A percentile compares a stretch with the other conserved stretches of the same genome.
These are phyloP conservation scores for Solen grandis DNA, from an alignment of 1,140 invertebrate genomes.

Conservation along the genomic window DNA sequence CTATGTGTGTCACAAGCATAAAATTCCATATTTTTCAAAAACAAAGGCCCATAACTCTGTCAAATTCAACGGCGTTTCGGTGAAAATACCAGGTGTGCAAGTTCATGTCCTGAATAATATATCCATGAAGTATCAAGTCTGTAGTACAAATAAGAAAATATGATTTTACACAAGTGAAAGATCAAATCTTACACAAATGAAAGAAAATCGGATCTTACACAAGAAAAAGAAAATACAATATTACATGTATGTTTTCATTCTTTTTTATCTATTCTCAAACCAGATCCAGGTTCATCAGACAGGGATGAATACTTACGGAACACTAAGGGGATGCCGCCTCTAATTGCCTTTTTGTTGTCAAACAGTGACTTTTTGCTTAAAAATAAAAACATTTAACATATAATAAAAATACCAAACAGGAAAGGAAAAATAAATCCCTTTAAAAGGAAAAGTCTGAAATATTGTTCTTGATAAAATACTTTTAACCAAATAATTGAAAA, in stretches of 20 bases:
- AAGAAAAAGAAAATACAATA: not conserved
- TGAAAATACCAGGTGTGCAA: too few relatives aligned
- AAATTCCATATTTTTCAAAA: too few relatives aligned
- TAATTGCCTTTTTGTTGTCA: slow-evolving; percentile 96
- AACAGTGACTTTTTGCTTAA: slow-evolving; percentile 94
- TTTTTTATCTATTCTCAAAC: slow-evolving; percentile 4
- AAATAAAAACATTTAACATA: slow-evolving; percentile 59
- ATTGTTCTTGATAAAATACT: not conserved
- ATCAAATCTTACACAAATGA: too few relatives aligned
- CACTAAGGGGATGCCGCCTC: slow-evolving; percentile 96
- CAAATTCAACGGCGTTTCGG: too few relatives aligned
- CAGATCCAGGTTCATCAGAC: too few relatives aligned
- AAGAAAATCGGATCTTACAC: not conserved
- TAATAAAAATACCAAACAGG: not conserved
- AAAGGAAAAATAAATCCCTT: not conserved
- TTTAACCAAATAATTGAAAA: not conserved
- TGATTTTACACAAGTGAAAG: too few relatives aligned
- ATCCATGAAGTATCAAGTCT: too few relatives aligned
- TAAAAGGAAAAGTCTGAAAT: not conserved
- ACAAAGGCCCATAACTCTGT: too few relatives aligned
- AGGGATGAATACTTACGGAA: slow-evolving; percentile 91
- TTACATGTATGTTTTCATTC: not conserved
- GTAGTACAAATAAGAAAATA: too few relatives aligned
- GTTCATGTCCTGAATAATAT: too few relatives aligned
- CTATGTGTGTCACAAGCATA: too few relatives aligned